Base-by-base conservation (phyloP, 2,888 invertebrate species). In the Anagyrus pseudococci region DNA sequence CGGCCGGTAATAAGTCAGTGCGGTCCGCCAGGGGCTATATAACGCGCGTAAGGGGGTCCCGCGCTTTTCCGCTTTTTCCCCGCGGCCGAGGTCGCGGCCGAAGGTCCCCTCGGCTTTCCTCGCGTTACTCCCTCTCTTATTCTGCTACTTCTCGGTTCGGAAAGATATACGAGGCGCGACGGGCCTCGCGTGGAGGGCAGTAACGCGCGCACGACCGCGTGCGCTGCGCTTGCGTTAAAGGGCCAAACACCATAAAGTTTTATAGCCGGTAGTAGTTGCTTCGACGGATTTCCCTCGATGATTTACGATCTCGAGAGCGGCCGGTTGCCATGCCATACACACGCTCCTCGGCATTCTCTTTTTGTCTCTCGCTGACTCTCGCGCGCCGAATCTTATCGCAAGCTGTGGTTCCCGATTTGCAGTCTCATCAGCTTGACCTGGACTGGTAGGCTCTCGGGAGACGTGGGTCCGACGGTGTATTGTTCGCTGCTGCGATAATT, bases 241-340 rank as follows among this genome's bases (percentile, higher is more conserved):
- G 67, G 64, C 75, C 70, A 73, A 75, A 75, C 69, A 74, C 72
- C 75, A 73, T 79, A 77, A 79, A 79, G 68, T 73, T 79, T 77
- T 79, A 79, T 69, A 68, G 73, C 72, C 72, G 71, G 72, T 75
- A 75, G 77, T 75, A 77, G 75, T 77, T 78, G 58, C 72, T 74
- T 70, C 72, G 74, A 69, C 73, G 70, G 70, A 72, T 73, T 74
- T 77, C 72, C 75, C 74, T 71, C 37, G 57, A 71, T 76, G 75
- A 77, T 77, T 79, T 78, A 78, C 71, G 73, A 64, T 74, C 70
- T 74, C 73, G 72, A 68, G 68, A 15, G 15, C 2, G 4, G 4
- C 33, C 3, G 33, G 10, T 29, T 10, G 29, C 4, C 6, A 4
- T 4, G 29, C 29, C 4, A 2, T 13, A 8, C 13, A 37, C 33